Evolutionary conservation across 2,888 invertebrate genomes (phyloP), one percentile per base, ranked within the genome.

Genomic region (Phengaris arion): DNA sequence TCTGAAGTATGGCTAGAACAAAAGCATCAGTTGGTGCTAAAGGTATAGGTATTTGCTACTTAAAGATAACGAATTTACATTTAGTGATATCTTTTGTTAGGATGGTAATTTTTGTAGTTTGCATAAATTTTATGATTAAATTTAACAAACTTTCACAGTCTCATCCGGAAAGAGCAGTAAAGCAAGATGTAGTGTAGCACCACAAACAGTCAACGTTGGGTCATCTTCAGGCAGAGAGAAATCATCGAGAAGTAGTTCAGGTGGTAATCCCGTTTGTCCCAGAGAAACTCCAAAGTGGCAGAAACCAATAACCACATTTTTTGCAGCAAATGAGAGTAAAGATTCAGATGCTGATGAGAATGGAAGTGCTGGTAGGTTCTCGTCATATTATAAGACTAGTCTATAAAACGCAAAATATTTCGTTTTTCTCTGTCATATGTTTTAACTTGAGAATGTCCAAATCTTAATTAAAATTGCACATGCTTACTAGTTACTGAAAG

Each of bases 221-320:
- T 35, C 35, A 0, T 68, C 81, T 89, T 89, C 86, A 6, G 78
- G 80, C 6, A 76, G 84, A 55, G 86, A 85, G 0, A 80, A 81
- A 0, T 77, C 81, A 0, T 79, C 85, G 0, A 83, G 82, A 0
- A 79, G 80, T 12, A 57, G 80, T 48, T 83, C 86, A 0, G 93
- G 94, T 0, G 94, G 94, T 0, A 95, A 95, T 82, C 83, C 94
- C 0, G 92, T 94, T 35, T 94, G 93, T 81, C 94, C 89, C 0
- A 83, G 95, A 3, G 94, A 94, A 76, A 95, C 94, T 0, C 95
- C 95, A 0, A 87, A 86, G 15, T 95, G 95, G 95, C 95, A 95
- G 83, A 90, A 89, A 59, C 93, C 94, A 0, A 95, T 95, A 77
- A 94, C 94, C 1, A 89, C 82, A 55, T 95, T 95, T 84, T 94